A percentile compares a stretch with the other conserved stretches of the same genome.
Evolutionary conservation across 1,140 invertebrate genomes (phyloP).

Genomic region (Drosophila nebulosa): DNA sequence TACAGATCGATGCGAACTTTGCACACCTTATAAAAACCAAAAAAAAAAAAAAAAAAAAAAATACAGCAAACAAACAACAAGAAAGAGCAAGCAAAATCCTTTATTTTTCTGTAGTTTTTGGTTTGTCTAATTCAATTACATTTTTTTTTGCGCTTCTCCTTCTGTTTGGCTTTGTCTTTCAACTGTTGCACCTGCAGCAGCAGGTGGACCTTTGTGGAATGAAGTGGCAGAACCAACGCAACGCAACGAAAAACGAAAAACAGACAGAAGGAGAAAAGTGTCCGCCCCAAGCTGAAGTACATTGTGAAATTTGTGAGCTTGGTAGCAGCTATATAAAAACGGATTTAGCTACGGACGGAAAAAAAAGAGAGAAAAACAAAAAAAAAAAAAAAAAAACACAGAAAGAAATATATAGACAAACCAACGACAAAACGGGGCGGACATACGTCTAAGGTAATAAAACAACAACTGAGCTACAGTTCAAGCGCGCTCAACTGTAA

Average conservation of each 20-base stretch:
- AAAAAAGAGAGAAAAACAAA: too few relatives aligned
- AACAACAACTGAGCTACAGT: slow-evolving; percentile 17
- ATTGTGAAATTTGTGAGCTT: slow-evolving; percentile 11
- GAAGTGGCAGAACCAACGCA: background rate
- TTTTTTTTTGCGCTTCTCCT: background rate
- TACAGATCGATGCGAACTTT: background rate
- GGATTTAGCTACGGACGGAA: slow-evolving; percentile 13
- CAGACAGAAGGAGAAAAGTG: background rate
- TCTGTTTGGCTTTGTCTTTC: slow-evolving; percentile 1
- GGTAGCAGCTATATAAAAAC: slow-evolving; percentile 11
- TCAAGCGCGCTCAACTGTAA: slow-evolving; percentile 12
- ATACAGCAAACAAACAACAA: too few relatives aligned
- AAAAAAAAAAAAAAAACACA: background rate
- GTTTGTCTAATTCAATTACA: slow-evolving; percentile 19
- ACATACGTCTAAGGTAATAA: slow-evolving; percentile 17
- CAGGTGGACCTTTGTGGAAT: background rate
- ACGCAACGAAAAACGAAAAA: background rate
- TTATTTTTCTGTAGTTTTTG: background rate
- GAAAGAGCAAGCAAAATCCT: background rate
- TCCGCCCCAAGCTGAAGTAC: background rate
- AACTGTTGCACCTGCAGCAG: slow-evolving; percentile 14
- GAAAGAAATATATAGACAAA: background rate
- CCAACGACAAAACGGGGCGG: background rate
- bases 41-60: background rate
- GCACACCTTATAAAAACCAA: background rate